Evolutionary conservation across 2,113 vertebrate species (phyloP).

Genomic region (Callionymus lyra): DNA sequence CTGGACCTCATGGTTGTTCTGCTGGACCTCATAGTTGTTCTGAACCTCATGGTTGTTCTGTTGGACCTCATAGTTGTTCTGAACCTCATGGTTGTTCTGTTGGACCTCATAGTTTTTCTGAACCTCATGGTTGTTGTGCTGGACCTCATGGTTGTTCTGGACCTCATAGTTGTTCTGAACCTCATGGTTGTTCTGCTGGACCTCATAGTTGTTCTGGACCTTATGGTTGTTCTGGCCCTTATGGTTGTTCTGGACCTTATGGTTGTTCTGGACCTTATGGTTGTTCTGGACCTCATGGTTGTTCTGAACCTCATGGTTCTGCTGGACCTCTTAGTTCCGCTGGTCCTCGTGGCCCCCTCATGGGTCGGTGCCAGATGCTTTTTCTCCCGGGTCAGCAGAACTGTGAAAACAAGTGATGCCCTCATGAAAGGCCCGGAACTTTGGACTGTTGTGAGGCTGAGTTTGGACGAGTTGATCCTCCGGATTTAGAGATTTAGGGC

Average conservation of each 20-base stretch:
- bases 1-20: no score
- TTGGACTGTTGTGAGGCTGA: slow-evolving; percentile 40
- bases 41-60: no score
- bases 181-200: no score
- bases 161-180: no score
- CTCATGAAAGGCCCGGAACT: slow-evolving; percentile 57
- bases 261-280: slow-evolving; percentile 8
- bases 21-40: no score
- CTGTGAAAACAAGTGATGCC: slow-evolving; percentile 55
- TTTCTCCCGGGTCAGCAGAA: slow-evolving; percentile 64
- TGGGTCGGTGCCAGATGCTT: slow-evolving; percentile 53
- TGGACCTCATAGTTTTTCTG: no score
- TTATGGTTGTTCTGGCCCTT: slow-evolving; percentile 2
- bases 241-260: background rate
- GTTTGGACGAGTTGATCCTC: slow-evolving; percentile 50
- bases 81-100: no score
- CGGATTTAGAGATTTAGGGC: slow-evolving; percentile 63
- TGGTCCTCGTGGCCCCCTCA: slow-evolving; percentile 27
- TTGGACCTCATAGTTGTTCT: no score
- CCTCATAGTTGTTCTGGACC: no score
- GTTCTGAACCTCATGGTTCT: slow-evolving; percentile 9
- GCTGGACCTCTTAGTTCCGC: slow-evolving; percentile 11
- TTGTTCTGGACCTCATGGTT: slow-evolving; percentile 24
- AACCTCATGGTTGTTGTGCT: no score
- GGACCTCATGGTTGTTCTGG: no score